Evolutionary conservation across 2,888 invertebrate species (phyloP).

Genomic region (Drosophila melanosoma): DNA sequence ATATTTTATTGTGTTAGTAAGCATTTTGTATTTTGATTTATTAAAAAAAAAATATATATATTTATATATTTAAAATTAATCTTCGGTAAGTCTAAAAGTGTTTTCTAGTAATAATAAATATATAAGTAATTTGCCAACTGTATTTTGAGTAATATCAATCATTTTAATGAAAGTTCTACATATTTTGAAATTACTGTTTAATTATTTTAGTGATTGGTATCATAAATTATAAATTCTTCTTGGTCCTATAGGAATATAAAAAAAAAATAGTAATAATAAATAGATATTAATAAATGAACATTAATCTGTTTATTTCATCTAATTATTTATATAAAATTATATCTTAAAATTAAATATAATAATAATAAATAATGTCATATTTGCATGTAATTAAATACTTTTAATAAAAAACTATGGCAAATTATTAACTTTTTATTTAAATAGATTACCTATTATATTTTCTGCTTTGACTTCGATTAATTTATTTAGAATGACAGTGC

Average conservation of each 20-base stretch:
- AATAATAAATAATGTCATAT: not conserved
- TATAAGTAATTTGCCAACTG: not conserved
- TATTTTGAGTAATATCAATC: not conserved
- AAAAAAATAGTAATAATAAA: not conserved
- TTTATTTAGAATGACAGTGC: not conserved
- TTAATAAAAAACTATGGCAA: not conserved
- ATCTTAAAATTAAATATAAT: not conserved
- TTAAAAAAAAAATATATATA: no score
- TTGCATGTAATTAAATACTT: not conserved
- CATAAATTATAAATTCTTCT: not conserved
- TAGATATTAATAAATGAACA: not conserved
- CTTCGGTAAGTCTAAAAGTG: not conserved
- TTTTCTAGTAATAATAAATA: not conserved
- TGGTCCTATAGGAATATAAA: not conserved
- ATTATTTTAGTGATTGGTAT: not conserved
- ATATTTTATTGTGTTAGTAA: not conserved
- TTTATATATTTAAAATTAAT: no score
- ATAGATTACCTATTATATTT: not conserved
- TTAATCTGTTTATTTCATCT: not conserved
- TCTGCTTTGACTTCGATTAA: not conserved
- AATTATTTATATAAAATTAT: not conserved
- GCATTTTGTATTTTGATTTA: not conserved
- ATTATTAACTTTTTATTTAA: not conserved
- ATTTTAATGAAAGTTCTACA: not conserved
- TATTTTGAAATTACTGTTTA: rapidly evolving